Evolutionary conservation across 2,888 invertebrate species (phyloP), one percentile per base, ranked within the genome.

Genomic region (Callyntrura sp.): DNA sequence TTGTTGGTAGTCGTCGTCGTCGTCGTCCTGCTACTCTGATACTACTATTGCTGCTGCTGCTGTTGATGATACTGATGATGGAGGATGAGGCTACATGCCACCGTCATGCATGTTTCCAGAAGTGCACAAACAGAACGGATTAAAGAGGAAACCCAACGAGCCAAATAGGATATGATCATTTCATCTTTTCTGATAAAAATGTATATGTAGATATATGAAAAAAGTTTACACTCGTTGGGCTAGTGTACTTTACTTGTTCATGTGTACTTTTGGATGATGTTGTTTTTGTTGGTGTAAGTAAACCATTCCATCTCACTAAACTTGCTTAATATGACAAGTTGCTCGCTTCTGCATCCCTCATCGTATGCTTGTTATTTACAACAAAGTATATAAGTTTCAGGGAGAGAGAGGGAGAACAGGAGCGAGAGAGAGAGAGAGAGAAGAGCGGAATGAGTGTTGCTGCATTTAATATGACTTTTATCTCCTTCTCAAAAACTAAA

Each of bases 131-230:
- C 28, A 17, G 28, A 68, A 88, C 84, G 88, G 84, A 88, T 88
- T 88, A 88, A 88, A 88, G 83, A 62, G 78, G 84, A 81, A 84
- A 82, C 83, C 78, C 78, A 88, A 78, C 76, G 76, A 88, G 88
- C 78, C 88, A 84, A 88, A 84, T 83, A 88, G 78, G 88, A 88
- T 83, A 88, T 88, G 83, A 88, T 88, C 88, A 88, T 88, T 88
- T 83, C 88, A 88, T 88, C 88, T 88, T 78, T 88, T 88, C 82
- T 83, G 88, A 88, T 88, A 88, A 88, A 88, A 88, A 84, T 79
- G 57, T 68, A n/a, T n/a, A n/a, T n/a, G n/a, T 60, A 23, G n/a
- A 81, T 60, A 82, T 82, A 87, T 45, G 55, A 68, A 87, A 70
- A 88, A 73, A 88, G 79, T 87, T 87, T 86, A 62, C 76, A 25